These are phyloP conservation scores for Phoxinus dragarum DNA, from an alignment of 2,797 vertebrate genomes.

Conservation along the genomic window DNA sequence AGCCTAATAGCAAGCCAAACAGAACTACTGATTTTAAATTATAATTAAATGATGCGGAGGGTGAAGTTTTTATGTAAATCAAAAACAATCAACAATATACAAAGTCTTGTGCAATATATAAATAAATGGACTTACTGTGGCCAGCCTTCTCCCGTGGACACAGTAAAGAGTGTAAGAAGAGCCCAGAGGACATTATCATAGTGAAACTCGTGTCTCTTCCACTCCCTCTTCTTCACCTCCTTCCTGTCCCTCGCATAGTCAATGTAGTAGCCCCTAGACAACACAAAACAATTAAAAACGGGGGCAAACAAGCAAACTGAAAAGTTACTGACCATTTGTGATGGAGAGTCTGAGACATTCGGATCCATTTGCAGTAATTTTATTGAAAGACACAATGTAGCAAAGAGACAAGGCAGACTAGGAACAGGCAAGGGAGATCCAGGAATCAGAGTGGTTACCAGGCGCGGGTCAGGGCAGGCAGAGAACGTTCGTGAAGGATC, in stretches of 20 bases:
- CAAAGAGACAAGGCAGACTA: too few relatives aligned
- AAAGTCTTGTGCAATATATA: not conserved
- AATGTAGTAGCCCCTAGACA: slow-evolving; percentile 92
- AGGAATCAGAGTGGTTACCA: too few relatives aligned
- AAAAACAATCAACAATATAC: not conserved
- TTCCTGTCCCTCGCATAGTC: slow-evolving; percentile 95
- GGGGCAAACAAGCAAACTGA: not conserved
- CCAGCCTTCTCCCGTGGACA: slow-evolving; percentile 98
- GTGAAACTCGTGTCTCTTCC: slow-evolving; percentile 97
- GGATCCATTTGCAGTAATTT: too few relatives aligned
- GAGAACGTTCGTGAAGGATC: too few relatives aligned
- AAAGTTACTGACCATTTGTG: not conserved
- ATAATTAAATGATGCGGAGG: not conserved
- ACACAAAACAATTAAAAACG: not conserved
- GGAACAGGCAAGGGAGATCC: too few relatives aligned
- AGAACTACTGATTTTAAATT: not conserved
- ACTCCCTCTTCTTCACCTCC: slow-evolving; percentile 95
- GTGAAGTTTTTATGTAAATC: not conserved
- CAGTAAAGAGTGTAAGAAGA: slow-evolving; percentile 94
- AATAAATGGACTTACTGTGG: slow-evolving; percentile 88
- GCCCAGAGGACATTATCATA: slow-evolving; percentile 98
- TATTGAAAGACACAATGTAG: too few relatives aligned
- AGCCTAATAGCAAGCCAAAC: not conserved
- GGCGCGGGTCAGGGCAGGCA: too few relatives aligned
- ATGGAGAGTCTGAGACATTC: too few relatives aligned